Evolutionary conservation across 2,797 vertebrate species (phyloP), one percentile per base, ranked within the genome.

Genomic region (Alexandromys oeconomus): DNA sequence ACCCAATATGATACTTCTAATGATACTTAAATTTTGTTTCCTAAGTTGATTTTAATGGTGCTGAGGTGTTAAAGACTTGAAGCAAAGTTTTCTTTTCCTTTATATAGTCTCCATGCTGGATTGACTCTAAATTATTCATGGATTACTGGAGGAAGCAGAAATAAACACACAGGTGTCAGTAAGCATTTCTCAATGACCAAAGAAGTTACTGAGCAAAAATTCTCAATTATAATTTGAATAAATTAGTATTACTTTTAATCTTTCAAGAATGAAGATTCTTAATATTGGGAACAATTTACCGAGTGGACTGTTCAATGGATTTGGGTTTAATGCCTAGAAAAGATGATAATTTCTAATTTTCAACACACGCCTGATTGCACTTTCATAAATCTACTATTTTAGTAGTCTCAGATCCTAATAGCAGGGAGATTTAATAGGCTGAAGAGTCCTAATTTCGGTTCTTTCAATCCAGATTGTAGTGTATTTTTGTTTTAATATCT

Each of bases 401-500:
- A 76, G 43, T 61, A 19, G 34, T 43, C 51, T 93, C 48, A 76
- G 84, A 78, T 46, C 71, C 46, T 88, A 93, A 63, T 13, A 94
- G 37, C 1, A 84, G 12, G 79, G 21, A 92, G 34, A 59, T 96
- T 91, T 82, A 80, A 84, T 51, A 85, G 37, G 40, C 25, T 79
- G 15, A 97, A 86, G 11, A 93, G 67, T 54, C 91, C 65, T 90
- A 97, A 95, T 87, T 94, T 61, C 15, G 54, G 59, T 87, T 79
- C 65, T 96, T 31, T 92, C 40, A 67, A 90, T 95, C 87, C 69
- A 93, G 37, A 23, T 71, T 96, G 17, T 69, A 46, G 29, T 96
- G 14, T 92, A 87, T 82, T 95, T 96, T 96, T 93, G 43, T 87
- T 96, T 97, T 97, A 96, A 90, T 90, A 82, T 5, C 12, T 91